Conservation (phyloP, 2,888 invertebrate genomes). For the Caenorhabditis sp. region DNA sequence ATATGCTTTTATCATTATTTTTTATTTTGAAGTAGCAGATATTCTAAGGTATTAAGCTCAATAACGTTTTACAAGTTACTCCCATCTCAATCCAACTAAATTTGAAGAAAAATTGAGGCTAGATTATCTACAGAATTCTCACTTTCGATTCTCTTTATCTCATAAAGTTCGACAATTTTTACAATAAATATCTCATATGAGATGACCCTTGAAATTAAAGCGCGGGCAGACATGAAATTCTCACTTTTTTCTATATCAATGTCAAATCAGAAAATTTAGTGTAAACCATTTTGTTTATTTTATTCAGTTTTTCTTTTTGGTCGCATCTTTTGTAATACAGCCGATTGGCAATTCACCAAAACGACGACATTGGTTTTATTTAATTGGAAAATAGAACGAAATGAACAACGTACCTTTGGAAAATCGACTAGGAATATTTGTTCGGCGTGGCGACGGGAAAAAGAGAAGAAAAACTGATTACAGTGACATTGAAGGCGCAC, state of each 20-base stretch:
- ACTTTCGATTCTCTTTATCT: too few relatives aligned
- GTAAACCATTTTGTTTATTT: not conserved
- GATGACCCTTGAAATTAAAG: too few relatives aligned
- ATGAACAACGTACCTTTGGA: not conserved
- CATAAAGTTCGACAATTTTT: not conserved
- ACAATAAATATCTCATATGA: too few relatives aligned
- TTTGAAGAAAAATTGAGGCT: not conserved
- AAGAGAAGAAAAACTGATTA: not conserved
- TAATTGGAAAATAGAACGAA: not conserved
- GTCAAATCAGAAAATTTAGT: not conserved
- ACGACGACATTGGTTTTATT: not conserved
- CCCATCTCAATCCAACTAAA: too few relatives aligned
- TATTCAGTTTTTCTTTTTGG: not conserved
- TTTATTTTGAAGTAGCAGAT: too few relatives aligned
- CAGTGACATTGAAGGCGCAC: too few relatives aligned
- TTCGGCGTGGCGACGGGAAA: not conserved
- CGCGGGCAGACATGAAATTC: too few relatives aligned
- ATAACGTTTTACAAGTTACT: too few relatives aligned
- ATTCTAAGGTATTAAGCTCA: too few relatives aligned
- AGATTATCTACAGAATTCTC: too few relatives aligned
- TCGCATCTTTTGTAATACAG: not conserved
- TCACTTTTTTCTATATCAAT: not conserved
- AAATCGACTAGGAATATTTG: not conserved
- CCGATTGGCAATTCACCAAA: not conserved
- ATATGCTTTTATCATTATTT: too few relatives aligned